These are phyloP conservation scores for Parazoanthus darwini DNA, from an alignment of 92 coral and sea anemone genomes.

Conservation along the genomic window DNA sequence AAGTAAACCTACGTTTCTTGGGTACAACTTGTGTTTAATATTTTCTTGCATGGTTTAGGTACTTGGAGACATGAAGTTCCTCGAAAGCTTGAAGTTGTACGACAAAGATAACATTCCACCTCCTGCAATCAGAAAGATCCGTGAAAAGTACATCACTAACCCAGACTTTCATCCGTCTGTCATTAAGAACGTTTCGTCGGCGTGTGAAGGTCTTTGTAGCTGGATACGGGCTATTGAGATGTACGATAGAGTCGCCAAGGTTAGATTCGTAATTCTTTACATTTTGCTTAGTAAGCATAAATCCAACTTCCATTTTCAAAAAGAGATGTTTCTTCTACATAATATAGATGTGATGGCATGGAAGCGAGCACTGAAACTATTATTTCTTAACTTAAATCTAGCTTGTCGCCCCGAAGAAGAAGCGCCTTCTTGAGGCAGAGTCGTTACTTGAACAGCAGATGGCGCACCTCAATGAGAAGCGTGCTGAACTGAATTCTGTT, in stretches of 20 bases:
- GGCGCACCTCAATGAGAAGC: slow-evolving; percentile 88
- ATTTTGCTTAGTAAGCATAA: too few relatives aligned
- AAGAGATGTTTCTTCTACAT: too few relatives aligned
- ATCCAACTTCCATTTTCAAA: too few relatives aligned
- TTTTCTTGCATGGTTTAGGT: slow-evolving; percentile 49
- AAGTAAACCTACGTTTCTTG: not conserved
- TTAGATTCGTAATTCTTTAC: slow-evolving; percentile 18
- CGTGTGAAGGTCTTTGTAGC: slow-evolving; percentile 96
- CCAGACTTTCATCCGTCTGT: slow-evolving; percentile 95
- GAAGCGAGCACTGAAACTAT: not conserved
- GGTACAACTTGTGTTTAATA: not conserved
- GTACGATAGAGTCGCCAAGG: slow-evolving; percentile 98
- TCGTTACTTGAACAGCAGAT: slow-evolving; percentile 79
- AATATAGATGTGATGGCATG: too few relatives aligned
- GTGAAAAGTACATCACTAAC: slow-evolving; percentile 92
- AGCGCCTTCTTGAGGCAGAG: slow-evolving; percentile 87
- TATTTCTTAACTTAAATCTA: not conserved
- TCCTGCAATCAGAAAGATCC: slow-evolving; percentile 81
- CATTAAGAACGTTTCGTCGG: slow-evolving; percentile 91
- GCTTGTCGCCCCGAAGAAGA: slow-evolving; percentile 95
- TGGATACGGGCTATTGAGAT: slow-evolving; percentile 99
- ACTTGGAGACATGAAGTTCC: slow-evolving; percentile 93
- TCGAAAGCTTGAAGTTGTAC: slow-evolving; percentile 85
- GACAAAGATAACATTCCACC: slow-evolving; percentile 90
- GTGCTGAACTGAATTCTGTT: slow-evolving; percentile 81